Base-by-base conservation (phyloP, 92 coral and sea anemone species). In the Metridium senile region DNA sequence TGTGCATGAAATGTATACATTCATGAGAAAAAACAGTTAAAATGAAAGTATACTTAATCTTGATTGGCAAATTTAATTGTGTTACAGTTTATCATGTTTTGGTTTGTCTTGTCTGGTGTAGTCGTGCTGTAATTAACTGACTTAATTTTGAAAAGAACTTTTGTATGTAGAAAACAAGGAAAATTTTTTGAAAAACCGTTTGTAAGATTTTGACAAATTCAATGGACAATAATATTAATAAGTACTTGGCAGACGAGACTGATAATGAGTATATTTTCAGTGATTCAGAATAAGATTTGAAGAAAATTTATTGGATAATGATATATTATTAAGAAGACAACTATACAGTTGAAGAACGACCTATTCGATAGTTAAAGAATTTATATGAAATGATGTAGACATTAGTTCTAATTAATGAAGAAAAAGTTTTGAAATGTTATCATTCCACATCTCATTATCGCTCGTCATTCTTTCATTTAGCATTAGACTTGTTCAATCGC, bases 231-330 rank as follows among this genome's bases (percentile, higher is more conserved):
- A 63, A 63, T 28, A 63, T 26, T 59, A 59, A 59, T 59, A 63
- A 21, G 28, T 59, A 59, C 65, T 59, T 59, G 49, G 49, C 45
- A 45, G 52, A 73, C 57, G 66, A 73, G 67, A 49, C 68, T 73
- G 78, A 73, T 58, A 57, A 73, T 52, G 10, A 58, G 54, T 73
- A 73, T 73, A 72, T 72, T 72, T 58, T 73, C 68, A 73, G 78
- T 73, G 78, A 73, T 73, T 73, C 45, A 31, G 35, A 73, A 49
- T 56, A 30, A 71, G 13, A 71, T 71, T 71, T 52, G 59, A 43
- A 33, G 30, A 51, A 53, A 71, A 59, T 59, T 59, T 59, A 59
- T 59, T 59, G 65, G 26, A 19, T 1, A 59, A 59, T 59, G 11
- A 59, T 16, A n/a, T n/a, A n/a, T n/a, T n/a, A n/a, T 9, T 8